Evolutionary conservation across 2,113 vertebrate genomes (phyloP).

Genomic region (Ondatra zibethicus): DNA sequence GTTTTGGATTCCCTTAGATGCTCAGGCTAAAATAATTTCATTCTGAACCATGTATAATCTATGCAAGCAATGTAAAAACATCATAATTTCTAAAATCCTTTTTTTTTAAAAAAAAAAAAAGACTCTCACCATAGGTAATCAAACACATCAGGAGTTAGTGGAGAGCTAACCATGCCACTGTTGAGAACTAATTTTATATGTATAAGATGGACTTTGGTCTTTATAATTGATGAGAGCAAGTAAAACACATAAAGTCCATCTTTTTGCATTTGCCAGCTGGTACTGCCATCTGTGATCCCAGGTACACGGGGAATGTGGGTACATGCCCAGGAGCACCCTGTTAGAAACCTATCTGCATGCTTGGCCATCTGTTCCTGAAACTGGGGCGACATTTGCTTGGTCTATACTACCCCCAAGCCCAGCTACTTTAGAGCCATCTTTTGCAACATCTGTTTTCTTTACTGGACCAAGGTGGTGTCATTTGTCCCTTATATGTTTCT

Average conservation of each 20-base stretch:
- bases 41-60: not conserved
- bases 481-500: not conserved
- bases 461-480: not conserved
- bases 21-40: not conserved
- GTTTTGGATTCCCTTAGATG: not conserved
- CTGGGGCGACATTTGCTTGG: not conserved
- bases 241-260: constrained; percentile 15
- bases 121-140: not conserved
- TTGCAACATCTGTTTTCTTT: not conserved
- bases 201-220: constrained; percentile 45
- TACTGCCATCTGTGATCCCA: constrained; percentile 53
- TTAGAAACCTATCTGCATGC: constrained; percentile 35
- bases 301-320: constrained; percentile 11
- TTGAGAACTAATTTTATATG: not conserved
- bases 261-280: constrained; percentile 51
- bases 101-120: not conserved
- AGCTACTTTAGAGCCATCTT: not conserved
- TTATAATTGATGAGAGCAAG: constrained; percentile 37
- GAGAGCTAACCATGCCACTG: not conserved
- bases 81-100: not conserved
- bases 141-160: not conserved
- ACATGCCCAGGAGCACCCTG: not conserved
- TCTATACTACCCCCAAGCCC: not conserved
- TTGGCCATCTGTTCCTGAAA: constrained; percentile 2
- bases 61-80: not conserved